phyloP scores from a whole-genome alignment of 2,113 vertebrate species.

The Bothrops jararaca region DNA sequence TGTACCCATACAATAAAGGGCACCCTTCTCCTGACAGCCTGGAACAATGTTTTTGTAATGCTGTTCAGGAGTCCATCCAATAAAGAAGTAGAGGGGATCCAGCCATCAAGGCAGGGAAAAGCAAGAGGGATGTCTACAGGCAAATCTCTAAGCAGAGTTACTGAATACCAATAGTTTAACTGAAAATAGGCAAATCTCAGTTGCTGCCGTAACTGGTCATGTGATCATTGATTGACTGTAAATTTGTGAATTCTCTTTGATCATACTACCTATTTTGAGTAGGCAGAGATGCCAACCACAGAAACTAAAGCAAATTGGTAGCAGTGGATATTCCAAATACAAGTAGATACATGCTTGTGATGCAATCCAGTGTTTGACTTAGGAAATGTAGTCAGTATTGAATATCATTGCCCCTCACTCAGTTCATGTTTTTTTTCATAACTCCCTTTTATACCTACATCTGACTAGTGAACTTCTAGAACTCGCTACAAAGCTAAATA shows the following conservation, averaged over 20 bases:
- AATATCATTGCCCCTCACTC: neutral
- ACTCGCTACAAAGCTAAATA: neutral
- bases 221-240: neutral
- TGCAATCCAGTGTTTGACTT: neutral
- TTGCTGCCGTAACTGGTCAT: neutral
- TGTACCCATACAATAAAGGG: neutral
- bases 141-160: neutral
- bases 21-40: neutral
- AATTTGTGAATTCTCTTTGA: neutral
- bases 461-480: neutral
- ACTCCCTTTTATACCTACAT: neutral
- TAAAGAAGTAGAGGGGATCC: neutral
- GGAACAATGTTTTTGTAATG: neutral
- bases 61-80: neutral
- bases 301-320: neutral
- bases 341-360: neutral
- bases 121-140: neutral
- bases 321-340: neutral
- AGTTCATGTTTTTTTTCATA: neutral
- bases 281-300: neutral
- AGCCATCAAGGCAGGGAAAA: neutral
- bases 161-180: neutral
- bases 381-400: neutral
- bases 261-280: neutral
- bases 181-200: neutral